phyloP scores from a whole-genome alignment of 2,888 invertebrate species.

The Amiota communis region DNA sequence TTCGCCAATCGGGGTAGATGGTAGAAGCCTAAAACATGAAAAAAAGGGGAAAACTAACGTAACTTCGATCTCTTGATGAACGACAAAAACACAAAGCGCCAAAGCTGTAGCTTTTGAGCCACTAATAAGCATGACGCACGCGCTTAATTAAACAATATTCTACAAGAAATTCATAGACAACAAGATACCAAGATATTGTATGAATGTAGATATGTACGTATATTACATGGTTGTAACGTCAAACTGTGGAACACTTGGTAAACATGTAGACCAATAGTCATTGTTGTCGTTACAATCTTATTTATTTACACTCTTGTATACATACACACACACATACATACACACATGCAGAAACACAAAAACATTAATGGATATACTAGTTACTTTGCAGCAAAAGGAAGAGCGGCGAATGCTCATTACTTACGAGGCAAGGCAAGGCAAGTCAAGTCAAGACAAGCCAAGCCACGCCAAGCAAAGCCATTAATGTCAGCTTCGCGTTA shows the following conservation, averaged over 20 bases:
- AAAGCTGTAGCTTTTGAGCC: neutral
- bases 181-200: neutral
- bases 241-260: neutral
- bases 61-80: neutral
- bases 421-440: slow-evolving; percentile 42
- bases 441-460: no score
- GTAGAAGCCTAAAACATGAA: neutral
- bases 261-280: slow-evolving; percentile 25
- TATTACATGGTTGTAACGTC: neutral
- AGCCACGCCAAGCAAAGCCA: slow-evolving; percentile 50
- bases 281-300: slow-evolving; percentile 44
- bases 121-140: slow-evolving; percentile 60
- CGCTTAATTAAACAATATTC: slow-evolving; percentile 57
- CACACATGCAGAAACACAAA: no score
- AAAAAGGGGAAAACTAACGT: neutral
- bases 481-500: slow-evolving; percentile 73
- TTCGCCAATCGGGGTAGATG: slow-evolving; percentile 36
- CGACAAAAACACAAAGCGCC: neutral
- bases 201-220: neutral
- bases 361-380: neutral
- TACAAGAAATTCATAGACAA: slow-evolving; percentile 38
- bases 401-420: slow-evolving; percentile 65
- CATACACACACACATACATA: neutral
- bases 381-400: slow-evolving; percentile 4
- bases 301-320: slow-evolving; percentile 49